Evolutionary conservation across 2,113 vertebrate species (phyloP), one percentile per base, ranked within the genome.

Genomic region (Dolichallabes microphthalmus): DNA sequence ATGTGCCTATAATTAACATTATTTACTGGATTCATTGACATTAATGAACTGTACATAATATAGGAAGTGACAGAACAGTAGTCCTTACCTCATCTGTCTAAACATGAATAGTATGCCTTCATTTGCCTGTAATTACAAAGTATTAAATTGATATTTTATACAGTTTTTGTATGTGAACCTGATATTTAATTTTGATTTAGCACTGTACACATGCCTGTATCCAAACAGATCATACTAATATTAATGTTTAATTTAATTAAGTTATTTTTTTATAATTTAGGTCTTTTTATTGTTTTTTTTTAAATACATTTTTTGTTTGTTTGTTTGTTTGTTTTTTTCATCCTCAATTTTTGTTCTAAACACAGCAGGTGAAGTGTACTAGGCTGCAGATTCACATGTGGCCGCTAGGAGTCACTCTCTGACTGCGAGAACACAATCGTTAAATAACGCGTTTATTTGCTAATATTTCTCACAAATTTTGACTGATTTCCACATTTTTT

Each of bases 371-470:
- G 9, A 25, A 25, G 58, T 17, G 27, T 17, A 58, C 53, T 27
- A 63, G 52, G 55, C 61, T 93, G 93, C 93, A 91, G 89, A 92
- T 90, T 91, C 74, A 2, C 0, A 4, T 52, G n/a, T 1, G 83
- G 50, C 88, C 94, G 92, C 91, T 92, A 92, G 94, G 92, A 92
- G 95, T 90, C 94, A 35, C 76, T 79, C 30, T 35, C 30, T 79
- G 30, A 11, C 76, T 58, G 55, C 58, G 22, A 79, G 30, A 79
- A 39, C 19, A 32, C 57, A 35, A 25, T 39, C 19, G 45, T 3
- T 22, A 25, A 79, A 79, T 58, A 32, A 79, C 13, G 55, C 20
- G 11, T 79, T 35, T 79, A 19, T 60, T 35, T 60, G 76, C 55
- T 35, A 79, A 79, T 79, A 7, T 32, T 78, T 78, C 17, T 2